These are phyloP conservation scores for Misgurnus anguillicaudatus DNA, from an alignment of 2,113 vertebrate species.

Conservation along the genomic window DNA sequence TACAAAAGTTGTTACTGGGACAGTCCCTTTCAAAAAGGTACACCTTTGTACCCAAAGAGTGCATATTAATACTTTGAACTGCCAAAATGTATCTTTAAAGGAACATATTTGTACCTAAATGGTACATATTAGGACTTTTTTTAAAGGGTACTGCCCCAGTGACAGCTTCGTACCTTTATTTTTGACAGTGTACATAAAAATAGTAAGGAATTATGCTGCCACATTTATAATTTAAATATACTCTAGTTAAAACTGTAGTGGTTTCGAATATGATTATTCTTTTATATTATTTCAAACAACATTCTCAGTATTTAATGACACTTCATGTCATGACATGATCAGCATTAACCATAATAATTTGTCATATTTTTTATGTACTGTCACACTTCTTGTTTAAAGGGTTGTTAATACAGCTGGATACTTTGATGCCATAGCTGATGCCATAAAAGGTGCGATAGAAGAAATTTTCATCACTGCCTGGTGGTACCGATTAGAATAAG, in stretches of 20 bases:
- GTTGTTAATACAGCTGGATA: conserved; percentile 60
- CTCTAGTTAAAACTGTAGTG: neutral
- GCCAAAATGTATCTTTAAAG: too few relatives aligned
- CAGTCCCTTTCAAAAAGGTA: too few relatives aligned
- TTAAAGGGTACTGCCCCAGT: too few relatives aligned
- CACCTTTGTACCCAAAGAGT: too few relatives aligned
- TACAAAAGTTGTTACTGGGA: too few relatives aligned
- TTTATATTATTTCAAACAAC: too few relatives aligned
- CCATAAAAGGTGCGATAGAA: conserved; percentile 57
- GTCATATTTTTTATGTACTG: conserved; percentile 30
- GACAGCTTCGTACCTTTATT: too few relatives aligned
- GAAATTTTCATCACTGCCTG: conserved; percentile 62
- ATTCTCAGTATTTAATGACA: neutral
- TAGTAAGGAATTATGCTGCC: conserved; percentile 43
- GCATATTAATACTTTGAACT: too few relatives aligned
- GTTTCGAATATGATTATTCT: neutral
- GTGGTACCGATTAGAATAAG: conserved; percentile 53
- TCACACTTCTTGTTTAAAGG: conserved; percentile 50
- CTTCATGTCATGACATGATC: conserved; percentile 22
- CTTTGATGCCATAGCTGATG: conserved; percentile 58
- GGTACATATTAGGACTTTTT: too few relatives aligned
- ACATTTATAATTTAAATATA: neutral
- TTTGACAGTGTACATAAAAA: too few relatives aligned
- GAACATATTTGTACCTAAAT: too few relatives aligned
- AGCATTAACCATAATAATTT: conserved; percentile 30